A percentile compares a stretch with the other conserved stretches of the same genome.
phyloP scores from a whole-genome alignment of 2,888 invertebrate genomes.

The Blastobasis adustella region DNA sequence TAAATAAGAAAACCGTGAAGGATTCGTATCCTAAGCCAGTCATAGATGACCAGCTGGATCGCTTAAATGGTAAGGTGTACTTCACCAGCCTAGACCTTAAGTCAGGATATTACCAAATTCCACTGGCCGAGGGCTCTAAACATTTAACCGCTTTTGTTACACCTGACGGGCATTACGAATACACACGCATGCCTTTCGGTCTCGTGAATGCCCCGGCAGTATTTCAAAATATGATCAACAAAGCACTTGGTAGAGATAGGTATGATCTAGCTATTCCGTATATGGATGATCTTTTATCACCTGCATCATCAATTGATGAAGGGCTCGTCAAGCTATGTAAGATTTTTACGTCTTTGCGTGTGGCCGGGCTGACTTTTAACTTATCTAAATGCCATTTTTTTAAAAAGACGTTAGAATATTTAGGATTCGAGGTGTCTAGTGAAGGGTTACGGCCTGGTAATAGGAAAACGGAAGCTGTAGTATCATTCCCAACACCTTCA shows the following conservation, averaged over 20 bases:
- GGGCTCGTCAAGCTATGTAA: neutral
- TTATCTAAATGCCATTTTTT: slow-evolving; percentile 9
- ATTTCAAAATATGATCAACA: slow-evolving; percentile 22
- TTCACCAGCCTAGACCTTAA: slow-evolving; percentile 23
- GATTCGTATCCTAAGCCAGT: slow-evolving; percentile 24
- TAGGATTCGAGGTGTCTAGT: slow-evolving; percentile 1
- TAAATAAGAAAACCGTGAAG: slow-evolving; percentile 17
- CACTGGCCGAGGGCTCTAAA: slow-evolving; percentile 15
- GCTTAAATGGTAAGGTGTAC: slow-evolving; percentile 15
- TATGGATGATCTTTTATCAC: neutral
- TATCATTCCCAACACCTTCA: neutral
- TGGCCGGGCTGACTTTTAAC: slow-evolving; percentile 3
- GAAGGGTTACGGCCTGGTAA: neutral
- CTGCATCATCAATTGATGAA: neutral
- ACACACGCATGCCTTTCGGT: slow-evolving; percentile 18
- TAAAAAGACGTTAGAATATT: neutral
- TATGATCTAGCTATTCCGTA: neutral
- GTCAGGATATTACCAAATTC: slow-evolving; percentile 28
- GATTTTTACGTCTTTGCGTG: neutral
- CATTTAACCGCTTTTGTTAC: slow-evolving; percentile 32
- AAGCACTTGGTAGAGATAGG: neutral
- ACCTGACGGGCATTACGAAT: slow-evolving; percentile 27
- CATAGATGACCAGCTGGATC: slow-evolving; percentile 27
- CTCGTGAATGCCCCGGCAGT: slow-evolving; percentile 23
- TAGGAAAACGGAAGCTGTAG: neutral